Evolutionary conservation across 2,888 invertebrate species (phyloP), one percentile per base, ranked within the genome.

Genomic region (Thera britannica): DNA sequence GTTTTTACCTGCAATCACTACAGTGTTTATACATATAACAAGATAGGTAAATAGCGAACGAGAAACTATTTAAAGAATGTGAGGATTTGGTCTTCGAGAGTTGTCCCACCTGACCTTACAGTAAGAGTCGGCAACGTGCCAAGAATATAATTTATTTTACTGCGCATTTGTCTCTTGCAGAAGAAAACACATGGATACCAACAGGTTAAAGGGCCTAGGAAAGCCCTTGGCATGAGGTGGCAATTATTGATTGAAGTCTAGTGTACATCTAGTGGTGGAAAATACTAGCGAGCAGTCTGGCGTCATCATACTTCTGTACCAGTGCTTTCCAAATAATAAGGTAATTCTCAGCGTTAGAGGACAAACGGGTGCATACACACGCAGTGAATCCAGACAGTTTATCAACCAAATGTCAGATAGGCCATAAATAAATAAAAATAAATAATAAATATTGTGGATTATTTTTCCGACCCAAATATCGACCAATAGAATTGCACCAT

Each of bases 51-150:
- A 52, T 52, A 44, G 34, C 46, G 52, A 41, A 55, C n/a, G 9
- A 34, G 12, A 63, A 60, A 66, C 59, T 62, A 69, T 66, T 65
- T 23, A 7, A 62, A 57, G 34, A 62, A 65, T 69, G 54, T 61
- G 36, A 55, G 60, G 60, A 70, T 67, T 66, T 60, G 58, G 66
- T 67, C 66, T 58, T 62, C 51, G 36, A 57, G 52, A 67, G 49
- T 57, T 54, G 49, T 66, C 61, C 60, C 60, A 66, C 66, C 60
- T 70, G 62, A 70, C 69, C 66, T 70, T 57, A 48, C 57, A 66
- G 63, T 58, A 66, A 60, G 63, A 70, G 60, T 66, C 67, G 70
- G 66, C 66, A 63, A 61, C 66, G 63, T 70, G 66, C 69, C 69
- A 60, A 58, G 60, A 70, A 63, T 70, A 63, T 63, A 60, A 70